phyloP scores from a whole-genome alignment of 2,113 vertebrate genomes.

The Stomatorhinus ivindoensis region DNA sequence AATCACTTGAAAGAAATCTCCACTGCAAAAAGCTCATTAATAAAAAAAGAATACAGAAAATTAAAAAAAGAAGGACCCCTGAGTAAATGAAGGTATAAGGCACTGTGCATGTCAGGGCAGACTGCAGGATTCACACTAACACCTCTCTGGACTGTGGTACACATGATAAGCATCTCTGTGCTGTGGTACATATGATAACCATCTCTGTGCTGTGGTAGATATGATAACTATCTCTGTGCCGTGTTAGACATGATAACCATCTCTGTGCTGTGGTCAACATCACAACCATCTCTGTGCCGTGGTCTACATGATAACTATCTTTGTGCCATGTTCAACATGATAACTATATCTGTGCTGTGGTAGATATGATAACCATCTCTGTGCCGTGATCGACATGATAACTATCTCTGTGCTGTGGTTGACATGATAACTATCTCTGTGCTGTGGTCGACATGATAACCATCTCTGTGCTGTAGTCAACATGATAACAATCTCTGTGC shows the following conservation, averaged over 20 bases:
- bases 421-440: neutral
- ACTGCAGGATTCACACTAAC: neutral
- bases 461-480: neutral
- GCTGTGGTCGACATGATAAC: too few relatives aligned
- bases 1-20: slow-evolving; percentile 4
- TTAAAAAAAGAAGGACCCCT: neutral
- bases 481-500: neutral
- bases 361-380: neutral
- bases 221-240: neutral
- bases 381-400: too few relatives aligned
- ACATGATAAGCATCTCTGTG: neutral
- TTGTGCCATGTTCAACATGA: too few relatives aligned
- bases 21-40: slow-evolving; percentile 2
- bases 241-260: neutral
- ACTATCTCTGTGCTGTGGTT: neutral
- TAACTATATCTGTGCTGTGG: neutral
- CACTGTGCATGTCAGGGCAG: neutral
- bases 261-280: too few relatives aligned
- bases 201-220: neutral
- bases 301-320: neutral
- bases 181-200: neutral
- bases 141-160: neutral
- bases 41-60: neutral
- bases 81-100: neutral
- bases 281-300: too few relatives aligned